Percentiles rank a stretch among this genome's conserved stretches.
These are phyloP conservation scores for Leptinotarsa undecemlineata DNA, from an alignment of 1,140 invertebrate species.

Conservation along the genomic window DNA sequence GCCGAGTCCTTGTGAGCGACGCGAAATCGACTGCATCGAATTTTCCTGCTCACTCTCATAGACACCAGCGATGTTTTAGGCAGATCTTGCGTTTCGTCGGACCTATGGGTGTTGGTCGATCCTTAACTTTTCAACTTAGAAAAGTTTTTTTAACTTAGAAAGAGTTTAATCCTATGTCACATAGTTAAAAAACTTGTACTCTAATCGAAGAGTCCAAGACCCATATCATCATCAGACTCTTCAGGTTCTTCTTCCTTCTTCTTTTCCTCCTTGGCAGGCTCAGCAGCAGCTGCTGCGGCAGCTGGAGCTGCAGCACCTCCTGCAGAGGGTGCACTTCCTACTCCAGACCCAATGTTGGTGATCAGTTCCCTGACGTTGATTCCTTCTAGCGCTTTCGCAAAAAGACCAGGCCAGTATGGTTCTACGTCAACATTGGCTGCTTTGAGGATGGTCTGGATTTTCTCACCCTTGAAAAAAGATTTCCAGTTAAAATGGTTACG, in stretches of 20 bases:
- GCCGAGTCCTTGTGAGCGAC: no score
- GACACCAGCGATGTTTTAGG: no score
- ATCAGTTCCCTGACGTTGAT: constrained; percentile 93
- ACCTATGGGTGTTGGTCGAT: no score
- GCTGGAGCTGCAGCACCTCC: constrained; percentile 65
- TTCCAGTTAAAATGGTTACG: not conserved
- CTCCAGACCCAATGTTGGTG: constrained; percentile 91
- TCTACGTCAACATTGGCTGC: constrained; percentile 95
- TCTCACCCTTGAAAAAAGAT: constrained; percentile 78
- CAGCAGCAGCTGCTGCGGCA: constrained; percentile 70
- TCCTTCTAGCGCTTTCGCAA: constrained; percentile 95
- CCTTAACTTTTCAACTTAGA: no score
- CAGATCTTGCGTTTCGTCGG: no score
- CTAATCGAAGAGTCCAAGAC: constrained; percentile 86
- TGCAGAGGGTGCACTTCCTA: constrained; percentile 67
- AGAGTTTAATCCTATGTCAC: constrained; percentile 11
- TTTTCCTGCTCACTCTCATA: no score
- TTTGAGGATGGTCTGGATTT: constrained; percentile 96
- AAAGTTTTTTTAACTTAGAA: no score
- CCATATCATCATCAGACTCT: constrained; percentile 94
- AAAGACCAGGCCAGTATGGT: constrained; percentile 98
- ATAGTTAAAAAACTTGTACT: constrained; percentile 25
- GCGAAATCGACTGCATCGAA: no score
- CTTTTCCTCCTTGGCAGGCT: constrained; percentile 67
- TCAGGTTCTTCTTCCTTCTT: constrained; percentile 83